Conservation (phyloP, 2,113 vertebrate species). For the Sporophila hypoxantha region DNA sequence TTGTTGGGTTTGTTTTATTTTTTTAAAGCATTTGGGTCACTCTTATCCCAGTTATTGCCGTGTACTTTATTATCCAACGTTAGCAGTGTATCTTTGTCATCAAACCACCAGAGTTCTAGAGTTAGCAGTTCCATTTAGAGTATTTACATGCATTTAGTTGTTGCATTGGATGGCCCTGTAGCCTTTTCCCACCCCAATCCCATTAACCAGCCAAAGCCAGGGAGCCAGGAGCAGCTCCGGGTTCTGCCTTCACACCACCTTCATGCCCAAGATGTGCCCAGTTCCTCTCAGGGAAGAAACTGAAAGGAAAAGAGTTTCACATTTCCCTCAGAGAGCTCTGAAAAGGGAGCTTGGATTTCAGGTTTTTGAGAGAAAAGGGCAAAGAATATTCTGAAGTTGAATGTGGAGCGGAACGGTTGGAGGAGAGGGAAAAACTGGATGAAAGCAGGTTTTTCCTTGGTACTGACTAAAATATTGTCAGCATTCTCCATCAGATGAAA, state of each 20-base stretch:
- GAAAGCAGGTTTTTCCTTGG: neutral
- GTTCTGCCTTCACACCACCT: neutral
- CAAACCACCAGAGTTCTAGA: slow-evolving; percentile 12
- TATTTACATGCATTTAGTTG: neutral
- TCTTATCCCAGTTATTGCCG: slow-evolving; percentile 47
- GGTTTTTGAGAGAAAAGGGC: neutral
- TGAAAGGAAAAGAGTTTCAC: neutral
- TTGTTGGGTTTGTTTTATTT: neutral
- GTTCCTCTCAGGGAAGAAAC: neutral
- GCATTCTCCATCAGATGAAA: neutral
- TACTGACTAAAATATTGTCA: neutral
- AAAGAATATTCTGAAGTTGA: neutral
- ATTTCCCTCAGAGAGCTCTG: neutral
- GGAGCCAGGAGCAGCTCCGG: neutral
- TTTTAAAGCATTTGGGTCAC: slow-evolving; percentile 29
- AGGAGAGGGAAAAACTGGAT: neutral
- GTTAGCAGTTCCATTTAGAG: slow-evolving; percentile 5
- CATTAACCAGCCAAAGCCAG: neutral
- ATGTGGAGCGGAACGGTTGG: neutral
- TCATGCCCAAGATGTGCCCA: neutral
- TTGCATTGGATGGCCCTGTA: neutral
- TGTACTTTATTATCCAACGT: slow-evolving; percentile 26
- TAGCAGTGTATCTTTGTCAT: slow-evolving; percentile 33
- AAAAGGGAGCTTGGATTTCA: neutral
- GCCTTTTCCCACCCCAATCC: neutral